Conservation (phyloP, 2,113 vertebrate genomes). For the Actenoides hombroni region DNA sequence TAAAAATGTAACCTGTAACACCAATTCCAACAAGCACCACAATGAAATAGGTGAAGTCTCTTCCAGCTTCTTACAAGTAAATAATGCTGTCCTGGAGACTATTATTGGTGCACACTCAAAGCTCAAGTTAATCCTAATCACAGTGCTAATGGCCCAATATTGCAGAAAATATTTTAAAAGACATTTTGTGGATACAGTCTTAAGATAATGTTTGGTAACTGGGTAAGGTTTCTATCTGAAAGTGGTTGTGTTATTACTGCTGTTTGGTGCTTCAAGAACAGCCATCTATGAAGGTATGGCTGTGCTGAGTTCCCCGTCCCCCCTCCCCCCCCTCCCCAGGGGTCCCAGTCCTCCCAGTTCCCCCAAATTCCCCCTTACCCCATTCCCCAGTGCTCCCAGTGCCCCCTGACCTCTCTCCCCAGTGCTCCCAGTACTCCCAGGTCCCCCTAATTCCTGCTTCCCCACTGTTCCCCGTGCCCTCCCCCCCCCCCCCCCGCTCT, state of each 20-base stretch:
- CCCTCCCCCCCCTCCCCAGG: no score
- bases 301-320: background rate
- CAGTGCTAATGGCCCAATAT: background rate
- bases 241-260: background rate
- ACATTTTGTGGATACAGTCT: background rate
- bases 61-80: constrained; percentile 79
- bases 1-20: constrained; percentile 84
- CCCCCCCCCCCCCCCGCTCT: no score
- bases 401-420: no score
- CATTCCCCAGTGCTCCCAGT: no score
- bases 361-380: no score
- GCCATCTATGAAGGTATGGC: background rate
- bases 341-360: no score
- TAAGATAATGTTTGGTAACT: background rate
- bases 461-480: no score
- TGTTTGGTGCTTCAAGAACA: background rate
- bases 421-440: no score
- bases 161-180: background rate
- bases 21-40: constrained; percentile 88
- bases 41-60: constrained; percentile 89
- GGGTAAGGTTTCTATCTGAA: background rate
- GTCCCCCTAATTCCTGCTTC: no score
- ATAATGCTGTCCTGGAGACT: background rate
- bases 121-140: background rate
- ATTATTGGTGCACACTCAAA: background rate